Evolutionary conservation across 2,797 vertebrate genomes (phyloP).

Genomic region (Trachops cirrhosus): DNA sequence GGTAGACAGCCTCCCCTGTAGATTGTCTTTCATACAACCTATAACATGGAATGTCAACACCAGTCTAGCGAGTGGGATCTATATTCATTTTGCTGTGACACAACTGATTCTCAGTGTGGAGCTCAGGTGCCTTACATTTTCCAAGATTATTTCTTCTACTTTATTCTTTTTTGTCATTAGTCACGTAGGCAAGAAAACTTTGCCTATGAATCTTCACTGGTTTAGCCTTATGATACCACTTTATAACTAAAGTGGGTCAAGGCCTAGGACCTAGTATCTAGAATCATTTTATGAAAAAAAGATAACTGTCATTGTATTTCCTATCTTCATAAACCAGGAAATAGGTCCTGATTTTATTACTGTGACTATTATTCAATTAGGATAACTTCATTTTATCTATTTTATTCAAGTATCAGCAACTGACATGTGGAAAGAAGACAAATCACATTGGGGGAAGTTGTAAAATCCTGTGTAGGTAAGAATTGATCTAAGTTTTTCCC

Average conservation of each 20-base stretch:
- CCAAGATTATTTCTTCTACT: slow-evolving; percentile 36
- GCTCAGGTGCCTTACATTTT: slow-evolving; percentile 26
- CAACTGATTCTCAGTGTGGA: background rate
- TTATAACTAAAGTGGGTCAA: background rate
- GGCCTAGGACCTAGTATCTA: background rate
- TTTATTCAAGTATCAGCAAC: background rate
- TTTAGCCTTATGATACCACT: slow-evolving; percentile 12
- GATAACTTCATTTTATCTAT: background rate
- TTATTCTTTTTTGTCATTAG: slow-evolving; percentile 19
- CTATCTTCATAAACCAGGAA: background rate
- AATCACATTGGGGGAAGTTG: background rate
- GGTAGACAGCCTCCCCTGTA: slow-evolving; percentile 53
- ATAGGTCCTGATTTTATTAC: background rate
- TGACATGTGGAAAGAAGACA: background rate
- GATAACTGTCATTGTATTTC: background rate
- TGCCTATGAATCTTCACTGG: background rate
- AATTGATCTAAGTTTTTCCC: background rate
- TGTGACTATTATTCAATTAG: background rate
- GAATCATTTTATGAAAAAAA: background rate
- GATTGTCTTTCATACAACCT: slow-evolving; percentile 73
- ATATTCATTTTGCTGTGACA: slow-evolving; percentile 64
- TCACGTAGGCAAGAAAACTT: background rate
- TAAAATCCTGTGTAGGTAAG: background rate
- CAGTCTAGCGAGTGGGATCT: slow-evolving; percentile 21
- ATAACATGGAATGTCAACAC: slow-evolving; percentile 61